Evolutionary conservation across 2,113 vertebrate species (phyloP), one percentile per base, ranked within the genome.

Genomic region (Hypomesus transpacificus): DNA sequence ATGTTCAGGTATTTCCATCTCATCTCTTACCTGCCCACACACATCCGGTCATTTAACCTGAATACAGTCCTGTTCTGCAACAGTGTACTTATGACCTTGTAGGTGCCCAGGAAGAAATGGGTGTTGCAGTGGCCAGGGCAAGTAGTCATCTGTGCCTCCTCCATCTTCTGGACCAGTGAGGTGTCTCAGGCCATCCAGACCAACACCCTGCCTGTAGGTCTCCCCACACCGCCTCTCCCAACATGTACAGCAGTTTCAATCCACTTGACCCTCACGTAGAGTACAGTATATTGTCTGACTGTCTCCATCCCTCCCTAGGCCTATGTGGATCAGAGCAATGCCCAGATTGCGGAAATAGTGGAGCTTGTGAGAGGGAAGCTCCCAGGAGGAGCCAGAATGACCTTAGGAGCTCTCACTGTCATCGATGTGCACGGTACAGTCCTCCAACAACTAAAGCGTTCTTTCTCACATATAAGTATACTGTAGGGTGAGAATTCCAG

Each of bases 81-180:
- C 53, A 56, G 14, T 16, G 50, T 16, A 18, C 64, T 68, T 13
- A 59, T 2, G 51, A 51, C 61, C 17, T 62, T 66, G 56, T 79
- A 98, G 96, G 82, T 96, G 71, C 92, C 93, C 62, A 90, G 92
- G 53, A 95, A 93, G 51, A 75, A 86, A 0, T 98, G 95, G 96
- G 96, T 98, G 6, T 88, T 98, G 74, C 89, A 94, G 83, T 98
- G 97, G 96, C 94, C 95, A 24, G 95, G 96, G 16, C 96, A 99
- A 84, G 92, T 97, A 8, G 94, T 98, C 6, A 95, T 98, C 82
- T 98, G 95, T 70, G 93, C 94, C 52, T 99, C 96, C 21, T 95
- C 91, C 73, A 93, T 98, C 79, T 95, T 92, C 86, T 98, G 96
- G 97, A 98, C 96, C 52, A 85, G 89, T 73, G 95, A 97, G 83